A percentile compares a stretch with the other conserved stretches of the same genome.
Evolutionary conservation across 2,113 vertebrate genomes (phyloP).

Genomic region (Tamias sibiricus): DNA sequence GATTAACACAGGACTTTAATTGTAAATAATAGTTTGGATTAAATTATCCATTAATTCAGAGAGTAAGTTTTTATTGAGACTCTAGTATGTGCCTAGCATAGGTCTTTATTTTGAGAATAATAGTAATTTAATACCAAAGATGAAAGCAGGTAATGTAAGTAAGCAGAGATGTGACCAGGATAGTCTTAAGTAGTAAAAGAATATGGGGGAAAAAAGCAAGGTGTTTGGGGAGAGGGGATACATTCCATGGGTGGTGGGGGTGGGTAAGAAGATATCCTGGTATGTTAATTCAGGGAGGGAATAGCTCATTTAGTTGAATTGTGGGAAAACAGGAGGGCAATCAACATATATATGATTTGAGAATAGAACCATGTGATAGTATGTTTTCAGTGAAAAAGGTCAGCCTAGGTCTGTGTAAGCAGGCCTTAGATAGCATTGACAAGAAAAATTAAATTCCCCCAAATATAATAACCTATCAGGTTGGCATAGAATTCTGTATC

Average conservation of each 20-base stretch:
- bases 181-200: not conserved
- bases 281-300: not conserved
- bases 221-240: not conserved
- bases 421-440: constrained; percentile 40
- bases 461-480: constrained; percentile 64
- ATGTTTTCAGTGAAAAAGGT: not conserved
- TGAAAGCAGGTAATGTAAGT: not conserved
- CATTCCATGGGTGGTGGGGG: too few species aligned
- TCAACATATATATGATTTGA: not conserved
- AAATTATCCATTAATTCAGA: not conserved
- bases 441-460: not conserved
- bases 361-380: not conserved
- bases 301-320: not conserved
- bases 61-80: not conserved
- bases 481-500: constrained; percentile 63
- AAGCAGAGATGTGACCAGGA: not conserved
- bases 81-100: not conserved
- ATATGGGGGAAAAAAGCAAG: not conserved
- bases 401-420: constrained; percentile 29
- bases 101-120: not conserved
- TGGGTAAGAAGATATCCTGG: not conserved
- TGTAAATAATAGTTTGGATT: not conserved
- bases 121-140: not conserved
- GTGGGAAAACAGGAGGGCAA: not conserved
- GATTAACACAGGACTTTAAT: not conserved